Percentiles rank a stretch among this genome's conserved stretches.
These are phyloP conservation scores for Megaceryle torquata DNA, from an alignment of 2,113 vertebrate species.

Conservation along the genomic window DNA sequence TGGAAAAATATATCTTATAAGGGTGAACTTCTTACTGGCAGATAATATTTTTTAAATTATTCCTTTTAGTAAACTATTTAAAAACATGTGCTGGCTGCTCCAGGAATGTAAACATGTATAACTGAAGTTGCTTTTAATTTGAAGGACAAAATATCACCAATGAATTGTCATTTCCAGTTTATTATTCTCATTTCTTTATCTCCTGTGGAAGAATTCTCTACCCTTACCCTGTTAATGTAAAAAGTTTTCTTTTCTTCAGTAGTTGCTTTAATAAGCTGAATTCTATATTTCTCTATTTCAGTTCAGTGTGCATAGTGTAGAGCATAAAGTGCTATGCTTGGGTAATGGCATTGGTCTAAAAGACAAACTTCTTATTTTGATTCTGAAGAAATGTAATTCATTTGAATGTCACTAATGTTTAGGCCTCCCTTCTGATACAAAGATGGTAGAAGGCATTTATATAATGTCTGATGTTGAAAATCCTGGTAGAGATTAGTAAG, in stretches of 20 bases:
- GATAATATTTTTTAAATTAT: neutral
- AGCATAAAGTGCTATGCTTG: neutral
- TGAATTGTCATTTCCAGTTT: neutral
- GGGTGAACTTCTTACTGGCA: neutral
- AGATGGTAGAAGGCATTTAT: neutral
- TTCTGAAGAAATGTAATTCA: neutral
- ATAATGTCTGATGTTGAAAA: neutral
- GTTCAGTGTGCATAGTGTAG: neutral
- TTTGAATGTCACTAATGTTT: neutral
- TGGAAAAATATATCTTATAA: neutral
- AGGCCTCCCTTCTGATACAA: neutral
- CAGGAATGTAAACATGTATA: neutral
- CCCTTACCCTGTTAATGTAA: neutral
- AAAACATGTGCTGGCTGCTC: neutral
- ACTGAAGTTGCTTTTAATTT: slow-evolving; percentile 26
- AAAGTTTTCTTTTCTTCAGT: neutral
- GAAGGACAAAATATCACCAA: neutral
- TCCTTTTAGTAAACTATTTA: neutral
- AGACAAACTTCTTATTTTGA: neutral
- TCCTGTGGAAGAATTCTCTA: neutral
- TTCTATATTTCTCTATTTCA: neutral
- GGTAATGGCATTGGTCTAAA: neutral
- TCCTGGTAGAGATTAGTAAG: neutral
- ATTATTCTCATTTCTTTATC: slow-evolving; percentile 9
- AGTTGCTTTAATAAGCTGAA: neutral